Evolutionary conservation across 2,888 invertebrate genomes (phyloP).

Genomic region (Pristionchus arcanus): DNA sequence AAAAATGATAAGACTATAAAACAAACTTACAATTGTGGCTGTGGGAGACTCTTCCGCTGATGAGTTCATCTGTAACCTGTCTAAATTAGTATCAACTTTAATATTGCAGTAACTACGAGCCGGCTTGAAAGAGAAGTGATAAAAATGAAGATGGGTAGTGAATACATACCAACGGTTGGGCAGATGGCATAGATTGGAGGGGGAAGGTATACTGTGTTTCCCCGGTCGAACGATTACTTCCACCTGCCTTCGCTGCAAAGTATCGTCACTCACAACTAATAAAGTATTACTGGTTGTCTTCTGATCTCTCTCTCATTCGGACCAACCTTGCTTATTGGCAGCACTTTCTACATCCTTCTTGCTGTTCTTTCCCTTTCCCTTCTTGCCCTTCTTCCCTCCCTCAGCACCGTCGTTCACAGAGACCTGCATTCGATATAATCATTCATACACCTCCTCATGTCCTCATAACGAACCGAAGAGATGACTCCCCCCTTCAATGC

Average conservation of each 20-base stretch:
- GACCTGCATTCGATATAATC: not conserved
- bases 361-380: not conserved
- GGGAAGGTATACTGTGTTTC: not conserved
- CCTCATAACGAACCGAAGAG: not conserved
- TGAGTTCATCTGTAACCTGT: not conserved
- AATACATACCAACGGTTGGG: no score
- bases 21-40: not conserved
- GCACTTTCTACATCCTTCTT: not conserved
- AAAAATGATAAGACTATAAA: not conserved
- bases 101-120: not conserved
- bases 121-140: no score
- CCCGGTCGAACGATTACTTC: not conserved
- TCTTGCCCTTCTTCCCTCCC: not conserved
- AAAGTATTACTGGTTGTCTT: no score
- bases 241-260: no score
- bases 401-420: not conserved
- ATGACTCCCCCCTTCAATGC: conserved; percentile 18
- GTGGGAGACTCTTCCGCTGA: not conserved
- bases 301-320: no score
- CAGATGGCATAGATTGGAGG: no score
- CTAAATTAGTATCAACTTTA: not conserved
- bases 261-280: no score
- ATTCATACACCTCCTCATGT: not conserved
- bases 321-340: no score
- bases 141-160: no score